Percentiles rank a stretch among this genome's conserved stretches.
Evolutionary conservation across 2,888 invertebrate species (phyloP).

Genomic region (Oeneis ivallda): DNA sequence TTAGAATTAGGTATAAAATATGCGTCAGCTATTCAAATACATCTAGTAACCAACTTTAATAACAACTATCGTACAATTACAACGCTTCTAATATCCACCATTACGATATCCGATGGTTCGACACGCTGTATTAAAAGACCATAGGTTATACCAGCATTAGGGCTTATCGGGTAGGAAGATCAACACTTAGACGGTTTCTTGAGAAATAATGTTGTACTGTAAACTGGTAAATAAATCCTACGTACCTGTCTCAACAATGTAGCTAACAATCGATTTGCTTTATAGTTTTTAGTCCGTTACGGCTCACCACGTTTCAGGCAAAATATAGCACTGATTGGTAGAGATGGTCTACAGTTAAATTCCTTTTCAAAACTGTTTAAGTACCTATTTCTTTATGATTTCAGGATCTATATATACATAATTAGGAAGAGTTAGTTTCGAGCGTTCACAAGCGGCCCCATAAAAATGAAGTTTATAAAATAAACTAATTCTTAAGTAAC

Average conservation of each 20-base stretch:
- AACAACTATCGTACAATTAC: constrained; percentile 26
- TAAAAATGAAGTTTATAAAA: too few species aligned
- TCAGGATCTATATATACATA: too few species aligned
- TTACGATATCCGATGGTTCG: constrained; percentile 40
- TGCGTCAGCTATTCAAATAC: constrained; percentile 11
- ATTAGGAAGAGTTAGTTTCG: too few species aligned
- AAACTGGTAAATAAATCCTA: constrained; percentile 39
- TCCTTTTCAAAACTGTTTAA: neutral
- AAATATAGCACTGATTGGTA: constrained; percentile 10
- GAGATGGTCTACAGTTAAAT: constrained; percentile 1
- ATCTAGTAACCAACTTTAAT: constrained; percentile 8
- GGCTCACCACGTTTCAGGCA: neutral
- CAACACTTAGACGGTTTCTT: constrained; percentile 41
- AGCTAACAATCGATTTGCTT: constrained; percentile 32
- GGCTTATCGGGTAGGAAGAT: constrained; percentile 40
- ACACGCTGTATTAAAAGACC: constrained; percentile 43
- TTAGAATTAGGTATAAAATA: neutral
- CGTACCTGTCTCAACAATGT: constrained; percentile 30
- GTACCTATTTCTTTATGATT: too few species aligned
- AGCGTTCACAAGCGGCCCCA: too few species aligned
- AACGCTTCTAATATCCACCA: constrained; percentile 33
- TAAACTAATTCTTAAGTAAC: too few species aligned
- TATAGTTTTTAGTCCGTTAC: constrained; percentile 28
- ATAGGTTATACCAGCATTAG: constrained; percentile 46
- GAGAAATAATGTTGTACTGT: constrained; percentile 45